Base-by-base conservation (phyloP, 2,888 invertebrate species). In the Pseudeuparius sepicola region DNA sequence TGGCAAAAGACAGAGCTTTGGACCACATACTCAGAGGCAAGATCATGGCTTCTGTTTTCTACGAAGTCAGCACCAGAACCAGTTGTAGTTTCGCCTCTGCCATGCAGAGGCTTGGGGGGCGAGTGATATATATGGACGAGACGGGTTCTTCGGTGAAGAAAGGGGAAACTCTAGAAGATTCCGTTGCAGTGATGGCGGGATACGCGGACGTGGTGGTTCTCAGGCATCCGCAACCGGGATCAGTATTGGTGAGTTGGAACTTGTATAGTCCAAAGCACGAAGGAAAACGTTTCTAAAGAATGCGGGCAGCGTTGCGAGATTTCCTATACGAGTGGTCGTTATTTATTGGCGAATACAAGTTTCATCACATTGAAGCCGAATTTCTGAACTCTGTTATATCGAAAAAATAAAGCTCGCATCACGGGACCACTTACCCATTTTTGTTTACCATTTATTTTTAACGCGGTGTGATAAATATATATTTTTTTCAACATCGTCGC, bases 31-130 rank as follows among this genome's bases (percentile, higher is more conserved):
- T 94, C 20, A 78, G 41, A 36, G 48, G 48, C 34, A 93, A 92
- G 67, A 72, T 96, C 3, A 85, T 98, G 88, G 86, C 93, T 3
- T 88, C 87, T 0, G 77, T 98, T 56, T 98, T 98, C 63, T 98
- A 92, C 63, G 98, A 99, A 71, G 92, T 83, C 0, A 96, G 94
- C 57, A 99, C 98, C 0, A 72, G 98, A 40, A 98, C 98, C 0
- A 82, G 84, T 50, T 88, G 89, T 59, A 97, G 96, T 57, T 99
- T 99, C 66, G 75, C 88, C 0, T 88, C 90, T 1, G 98, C 98
- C 1, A 96, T 97, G 92, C 85, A 89, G 58, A 71, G 96, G 43
- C 72, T 99, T 4, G 98, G 98, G 4, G 98, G 97, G 1, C 75
- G 78, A 14, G 92, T 97, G 1, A 78, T 94, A 48, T 75, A 84